Conservation (phyloP, 2,113 vertebrate genomes). For the Dasypus novemcinctus region DNA sequence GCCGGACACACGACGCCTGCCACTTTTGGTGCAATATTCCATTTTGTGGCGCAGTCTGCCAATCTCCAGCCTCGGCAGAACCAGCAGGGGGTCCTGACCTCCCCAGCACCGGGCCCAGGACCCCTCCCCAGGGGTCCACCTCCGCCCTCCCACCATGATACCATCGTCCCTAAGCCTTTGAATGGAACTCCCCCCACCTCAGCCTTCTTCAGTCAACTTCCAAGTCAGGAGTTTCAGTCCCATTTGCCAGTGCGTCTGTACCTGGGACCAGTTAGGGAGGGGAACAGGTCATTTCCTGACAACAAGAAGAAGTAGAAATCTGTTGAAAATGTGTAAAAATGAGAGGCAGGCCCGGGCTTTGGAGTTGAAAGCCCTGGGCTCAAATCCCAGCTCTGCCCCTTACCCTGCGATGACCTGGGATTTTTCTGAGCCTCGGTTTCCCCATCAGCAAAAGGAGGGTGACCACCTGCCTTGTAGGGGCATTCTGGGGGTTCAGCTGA, state of each 20-base stretch:
- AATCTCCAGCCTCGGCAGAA: background rate
- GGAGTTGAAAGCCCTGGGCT: background rate
- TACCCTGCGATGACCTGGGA: background rate
- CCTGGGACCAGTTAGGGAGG: rapidly evolving
- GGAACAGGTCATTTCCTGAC: background rate
- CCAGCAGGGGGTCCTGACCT: background rate
- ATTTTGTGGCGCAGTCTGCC: background rate
- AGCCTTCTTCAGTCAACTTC: background rate
- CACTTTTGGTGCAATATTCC: background rate
- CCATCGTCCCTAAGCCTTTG: background rate
- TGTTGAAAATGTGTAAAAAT: background rate
- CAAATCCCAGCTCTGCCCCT: background rate
- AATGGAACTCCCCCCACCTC: background rate
- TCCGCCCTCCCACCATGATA: rapidly evolving
- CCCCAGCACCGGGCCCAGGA: background rate
- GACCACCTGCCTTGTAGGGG: background rate
- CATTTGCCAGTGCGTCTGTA: background rate
- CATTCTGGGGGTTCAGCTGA: background rate
- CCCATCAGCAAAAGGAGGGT: background rate
- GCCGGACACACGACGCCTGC: background rate
- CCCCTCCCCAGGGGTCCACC: background rate
- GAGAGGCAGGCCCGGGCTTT: background rate
- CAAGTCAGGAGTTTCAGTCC: background rate
- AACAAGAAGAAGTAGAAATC: background rate
- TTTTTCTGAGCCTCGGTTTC: background rate